Evolutionary conservation across 2,113 vertebrate genomes (phyloP).

Genomic region (Halcyon malimbica): DNA sequence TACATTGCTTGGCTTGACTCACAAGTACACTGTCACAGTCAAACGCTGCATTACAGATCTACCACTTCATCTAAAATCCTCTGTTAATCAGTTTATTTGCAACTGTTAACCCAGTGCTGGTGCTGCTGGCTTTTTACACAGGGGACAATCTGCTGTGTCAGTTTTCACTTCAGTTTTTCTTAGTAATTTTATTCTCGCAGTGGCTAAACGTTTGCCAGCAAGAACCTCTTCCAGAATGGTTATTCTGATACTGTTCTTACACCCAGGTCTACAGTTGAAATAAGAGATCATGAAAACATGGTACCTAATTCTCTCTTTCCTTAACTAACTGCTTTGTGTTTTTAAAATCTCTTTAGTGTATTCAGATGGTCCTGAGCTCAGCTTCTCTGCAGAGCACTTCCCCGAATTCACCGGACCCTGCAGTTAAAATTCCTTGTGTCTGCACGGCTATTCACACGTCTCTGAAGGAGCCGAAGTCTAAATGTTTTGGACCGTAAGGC

Average conservation of each 20-base stretch:
- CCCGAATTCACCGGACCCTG: neutral
- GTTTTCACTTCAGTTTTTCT: neutral
- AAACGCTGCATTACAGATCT: neutral
- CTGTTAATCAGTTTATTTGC: neutral
- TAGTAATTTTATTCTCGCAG: neutral
- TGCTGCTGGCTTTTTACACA: neutral
- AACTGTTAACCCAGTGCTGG: neutral
- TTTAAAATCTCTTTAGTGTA: neutral
- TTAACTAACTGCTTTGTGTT: neutral
- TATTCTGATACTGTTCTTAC: neutral
- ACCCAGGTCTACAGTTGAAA: neutral
- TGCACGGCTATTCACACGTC: neutral
- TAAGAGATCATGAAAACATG: neutral
- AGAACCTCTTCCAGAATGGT: neutral
- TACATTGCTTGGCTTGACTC: neutral
- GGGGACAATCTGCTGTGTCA: neutral
- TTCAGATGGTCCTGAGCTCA: neutral
- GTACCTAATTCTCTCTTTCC: neutral
- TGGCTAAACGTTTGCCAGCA: neutral
- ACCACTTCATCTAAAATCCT: neutral
- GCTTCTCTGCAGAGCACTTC: neutral
- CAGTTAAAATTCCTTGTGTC: neutral
- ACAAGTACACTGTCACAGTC: neutral
- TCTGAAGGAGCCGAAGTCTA: neutral
- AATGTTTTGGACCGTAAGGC: neutral